Percentiles rank a stretch among this genome's conserved stretches.
Evolutionary conservation across 2,113 vertebrate genomes (phyloP).

Genomic region (Amazona guildingii): DNA sequence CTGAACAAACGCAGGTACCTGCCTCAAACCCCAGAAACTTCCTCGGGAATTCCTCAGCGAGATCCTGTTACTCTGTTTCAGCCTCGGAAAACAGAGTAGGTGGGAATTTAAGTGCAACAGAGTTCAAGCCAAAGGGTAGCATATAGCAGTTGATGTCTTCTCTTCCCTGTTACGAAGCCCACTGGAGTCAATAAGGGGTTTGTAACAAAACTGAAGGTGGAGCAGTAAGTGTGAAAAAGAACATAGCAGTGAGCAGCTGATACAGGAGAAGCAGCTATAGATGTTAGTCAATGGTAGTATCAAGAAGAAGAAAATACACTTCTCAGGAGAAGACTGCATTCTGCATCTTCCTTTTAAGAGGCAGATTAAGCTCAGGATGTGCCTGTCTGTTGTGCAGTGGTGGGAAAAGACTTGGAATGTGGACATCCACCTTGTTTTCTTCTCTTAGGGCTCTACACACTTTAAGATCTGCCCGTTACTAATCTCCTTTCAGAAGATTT

Average conservation of each 20-base stretch:
- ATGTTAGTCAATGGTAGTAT: neutral
- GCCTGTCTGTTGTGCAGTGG: neutral
- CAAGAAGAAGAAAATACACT: neutral
- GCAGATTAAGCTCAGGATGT: neutral
- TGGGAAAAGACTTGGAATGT: neutral
- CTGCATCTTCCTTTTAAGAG: neutral
- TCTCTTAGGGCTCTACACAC: neutral
- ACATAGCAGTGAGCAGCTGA: neutral
- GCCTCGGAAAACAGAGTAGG: rapidly evolving
- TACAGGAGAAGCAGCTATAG: neutral
- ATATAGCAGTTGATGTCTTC: neutral
- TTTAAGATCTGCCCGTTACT: neutral
- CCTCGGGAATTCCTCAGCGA: neutral
- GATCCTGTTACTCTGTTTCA: neutral
- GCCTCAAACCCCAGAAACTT: neutral
- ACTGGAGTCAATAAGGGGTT: neutral
- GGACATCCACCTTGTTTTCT: neutral
- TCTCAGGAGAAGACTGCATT: neutral
- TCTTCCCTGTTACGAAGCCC: neutral
- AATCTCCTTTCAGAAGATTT: constrained; percentile 34
- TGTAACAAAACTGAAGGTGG: neutral
- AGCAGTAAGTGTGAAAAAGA: neutral
- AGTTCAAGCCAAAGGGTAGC: neutral
- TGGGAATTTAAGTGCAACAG: neutral
- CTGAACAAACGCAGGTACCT: neutral